Evolutionary conservation across 2,113 vertebrate genomes (phyloP), one percentile per base, ranked within the genome.

Genomic region (Eretmochelys imbricata): DNA sequence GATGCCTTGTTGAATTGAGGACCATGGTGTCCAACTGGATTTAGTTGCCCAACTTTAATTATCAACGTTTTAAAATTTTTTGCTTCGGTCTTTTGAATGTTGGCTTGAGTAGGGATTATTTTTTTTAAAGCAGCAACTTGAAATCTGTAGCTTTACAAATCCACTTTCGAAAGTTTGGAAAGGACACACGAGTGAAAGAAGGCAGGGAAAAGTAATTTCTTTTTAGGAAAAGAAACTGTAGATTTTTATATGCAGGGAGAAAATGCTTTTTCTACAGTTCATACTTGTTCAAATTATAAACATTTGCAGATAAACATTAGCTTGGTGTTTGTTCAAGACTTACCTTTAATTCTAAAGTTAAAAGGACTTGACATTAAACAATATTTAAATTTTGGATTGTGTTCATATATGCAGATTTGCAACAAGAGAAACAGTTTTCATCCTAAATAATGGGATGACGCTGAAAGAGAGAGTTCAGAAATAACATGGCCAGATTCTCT

Each of bases 331-430:
- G 94, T 90, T 93, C 79, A 95, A 91, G 94, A 93, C 81, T 97
- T 96, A 97, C 53, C 78, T 91, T 94, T 97, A 96, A 97, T 97
- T 97, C 97, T 93, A 93, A 80, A 83, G 84, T 95, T 97, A 97
- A 97, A 2, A 95, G 57, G 89, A 59, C 50, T 96, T 86, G 96
- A 96, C 95, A 88, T 97, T 97, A 91, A 62, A 46, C 82, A 81
- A 86, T 85, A 95, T 83, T 87, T 96, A 53, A 25, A 0, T 94
- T 96, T 97, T 94, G 89, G 93, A 92, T 86, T 69, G 57, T 80
- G 90, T 97, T 98, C 94, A 94, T 97, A 93, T 42, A 42, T 42
- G 42, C 42, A 42, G 42, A 42, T 42, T 42, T 42, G 42, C 87
- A 96, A 96, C 62, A 90, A 95, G 81, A 96, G 95, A 88, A 96